Conservation (phyloP, 1,140 invertebrate genomes). For the Saccostrea glomerata region DNA sequence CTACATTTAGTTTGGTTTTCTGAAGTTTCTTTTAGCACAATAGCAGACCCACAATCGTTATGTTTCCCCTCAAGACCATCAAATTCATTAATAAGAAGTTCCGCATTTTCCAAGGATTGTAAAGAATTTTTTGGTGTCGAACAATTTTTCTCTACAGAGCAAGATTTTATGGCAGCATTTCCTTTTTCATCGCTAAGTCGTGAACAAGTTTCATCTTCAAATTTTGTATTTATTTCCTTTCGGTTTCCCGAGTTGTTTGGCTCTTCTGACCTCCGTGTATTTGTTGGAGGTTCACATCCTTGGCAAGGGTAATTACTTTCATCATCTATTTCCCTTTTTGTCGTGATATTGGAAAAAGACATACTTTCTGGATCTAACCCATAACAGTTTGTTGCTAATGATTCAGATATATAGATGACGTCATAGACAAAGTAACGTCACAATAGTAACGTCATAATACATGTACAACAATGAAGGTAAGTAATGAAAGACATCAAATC, state of each 20-base stretch:
- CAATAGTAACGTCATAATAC: not conserved
- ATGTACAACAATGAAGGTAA: not conserved
- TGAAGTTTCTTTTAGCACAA: not conserved
- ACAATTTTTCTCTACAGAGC: too few relatives aligned
- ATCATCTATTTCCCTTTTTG: not conserved
- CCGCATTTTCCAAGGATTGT: not conserved
- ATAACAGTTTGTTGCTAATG: not conserved
- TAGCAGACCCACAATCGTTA: not conserved
- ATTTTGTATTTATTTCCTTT: not conserved
- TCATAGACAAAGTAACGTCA: constrained; percentile 21
- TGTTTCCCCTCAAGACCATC: not conserved
- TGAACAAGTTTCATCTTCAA: not conserved
- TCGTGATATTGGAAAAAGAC: not conserved
- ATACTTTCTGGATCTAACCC: not conserved
- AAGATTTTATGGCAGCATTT: not conserved
- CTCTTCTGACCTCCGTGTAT: not conserved
- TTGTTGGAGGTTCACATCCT: not conserved
- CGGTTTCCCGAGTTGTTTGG: not conserved
- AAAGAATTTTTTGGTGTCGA: not conserved
- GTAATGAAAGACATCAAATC: not conserved
- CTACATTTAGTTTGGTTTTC: not conserved
- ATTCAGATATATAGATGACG: not conserved
- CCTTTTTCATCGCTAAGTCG: not conserved
- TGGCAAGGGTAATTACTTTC: not conserved
- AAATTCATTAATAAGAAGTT: not conserved